A percentile compares a stretch with the other conserved stretches of the same genome.
phyloP scores from a whole-genome alignment of 2,888 invertebrate species.

The Sesia apiformis region DNA sequence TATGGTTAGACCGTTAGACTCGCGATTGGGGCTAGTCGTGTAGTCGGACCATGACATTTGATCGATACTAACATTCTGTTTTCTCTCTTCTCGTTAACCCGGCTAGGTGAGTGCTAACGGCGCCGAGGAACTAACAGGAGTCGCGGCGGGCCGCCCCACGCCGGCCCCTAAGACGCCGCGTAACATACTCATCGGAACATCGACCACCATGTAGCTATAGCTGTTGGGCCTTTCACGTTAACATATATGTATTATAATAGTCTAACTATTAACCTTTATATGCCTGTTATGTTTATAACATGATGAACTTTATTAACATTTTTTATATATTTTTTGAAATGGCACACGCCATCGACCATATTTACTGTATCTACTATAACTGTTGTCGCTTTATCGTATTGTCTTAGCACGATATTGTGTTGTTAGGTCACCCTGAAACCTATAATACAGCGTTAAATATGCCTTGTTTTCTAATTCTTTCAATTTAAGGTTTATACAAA shows the following conservation, averaged over 20 bases:
- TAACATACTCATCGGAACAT: conserved; percentile 69
- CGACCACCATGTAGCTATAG: conserved; percentile 73
- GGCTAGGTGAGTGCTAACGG: conserved; percentile 88
- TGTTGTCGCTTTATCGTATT: conserved; percentile 69
- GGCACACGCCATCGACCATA: conserved; percentile 75
- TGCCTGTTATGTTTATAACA: conserved; percentile 76
- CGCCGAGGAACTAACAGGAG: conserved; percentile 71
- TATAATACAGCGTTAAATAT: conserved; percentile 45
- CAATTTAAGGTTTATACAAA: too few species aligned
- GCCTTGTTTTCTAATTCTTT: conserved; percentile 9
- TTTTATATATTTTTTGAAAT: conserved; percentile 49
- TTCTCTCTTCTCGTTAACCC: conserved; percentile 82
- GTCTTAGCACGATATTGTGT: conserved; percentile 57
- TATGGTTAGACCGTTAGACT: conserved; percentile 27
- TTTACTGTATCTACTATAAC: conserved; percentile 61
- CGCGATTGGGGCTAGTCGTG: conserved; percentile 57
- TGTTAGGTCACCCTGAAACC: conserved; percentile 53
- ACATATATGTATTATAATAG: conserved; percentile 72
- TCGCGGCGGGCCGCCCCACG: conserved; percentile 45
- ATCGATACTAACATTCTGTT: conserved; percentile 81
- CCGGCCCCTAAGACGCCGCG: conserved; percentile 50
- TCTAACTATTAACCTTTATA: conserved; percentile 75
- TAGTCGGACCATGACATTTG: conserved; percentile 69
- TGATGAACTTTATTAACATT: conserved; percentile 69
- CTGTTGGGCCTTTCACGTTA: conserved; percentile 73